Evolutionary conservation across 2,113 vertebrate species (phyloP), one percentile per base, ranked within the genome.

Genomic region (Pampusana beccarii): DNA sequence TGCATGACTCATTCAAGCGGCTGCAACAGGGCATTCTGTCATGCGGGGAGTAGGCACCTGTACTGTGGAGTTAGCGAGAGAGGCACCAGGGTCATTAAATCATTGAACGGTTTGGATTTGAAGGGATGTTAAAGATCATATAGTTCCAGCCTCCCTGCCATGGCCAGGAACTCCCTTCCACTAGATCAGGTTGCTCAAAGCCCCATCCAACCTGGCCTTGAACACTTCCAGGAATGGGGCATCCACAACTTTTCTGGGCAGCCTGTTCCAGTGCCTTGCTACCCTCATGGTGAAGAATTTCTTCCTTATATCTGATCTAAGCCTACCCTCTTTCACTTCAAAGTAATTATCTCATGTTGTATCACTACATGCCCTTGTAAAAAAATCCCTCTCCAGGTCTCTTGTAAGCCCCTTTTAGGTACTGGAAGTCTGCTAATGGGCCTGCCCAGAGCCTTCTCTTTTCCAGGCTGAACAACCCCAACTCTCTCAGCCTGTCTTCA

Each of bases 41-140:
- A 2, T 7, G 3, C 3, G 5, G 9, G 29, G n/a, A 77, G 42
- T 3, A 2, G 12, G 8, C 13, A 51, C 20, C 6, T 13, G 2
- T 20, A 21, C 7, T 56, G 16, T 57, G 24, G 15, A 50, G 33
- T 64, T 46, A 53, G 16, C 38, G 69, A 57, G 40, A 38, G n/a
- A 77, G 33, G 46, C 19, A 54, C 20, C 25, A 75, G 7, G 29
- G 33, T 67, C 42, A 36, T 8, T 38, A 40, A 65, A 12, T 64
- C 26, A 54, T 19, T 36, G 26, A 64, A 64, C 21, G 5, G 11
- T 20, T 83, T 34, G 31, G 5, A 2, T 72, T 61, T 9, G 5
- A 70, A 70, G 13, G 16, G 6, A n/a, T 28, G 4, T 69, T 38
- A 21, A 36, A 70, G 21, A 36, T 57, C 15, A 15, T 20, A 7